Conservation (phyloP, 2,113 vertebrate genomes). For the Cololabis saira region DNA sequence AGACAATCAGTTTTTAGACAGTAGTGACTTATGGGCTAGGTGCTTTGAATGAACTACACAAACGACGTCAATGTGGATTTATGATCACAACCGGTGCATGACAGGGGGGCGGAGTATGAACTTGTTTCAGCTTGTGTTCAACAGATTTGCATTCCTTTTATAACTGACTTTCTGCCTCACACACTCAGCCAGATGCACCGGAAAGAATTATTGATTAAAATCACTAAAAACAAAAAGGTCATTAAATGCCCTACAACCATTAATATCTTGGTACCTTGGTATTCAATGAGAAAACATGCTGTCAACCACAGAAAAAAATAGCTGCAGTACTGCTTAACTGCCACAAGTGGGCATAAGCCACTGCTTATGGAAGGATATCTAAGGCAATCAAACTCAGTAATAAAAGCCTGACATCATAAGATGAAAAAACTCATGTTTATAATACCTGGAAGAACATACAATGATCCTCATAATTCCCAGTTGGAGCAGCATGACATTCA, state of each 20-base stretch:
- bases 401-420: background rate
- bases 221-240: constrained; percentile 28
- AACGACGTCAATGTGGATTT: background rate
- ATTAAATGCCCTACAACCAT: constrained; percentile 22
- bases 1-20: constrained; percentile 18
- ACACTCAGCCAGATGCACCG: background rate
- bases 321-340: constrained; percentile 28
- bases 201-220: constrained; percentile 27
- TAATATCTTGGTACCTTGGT: constrained; percentile 12
- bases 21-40: background rate
- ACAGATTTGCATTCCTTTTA: constrained; percentile 7
- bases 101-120: background rate
- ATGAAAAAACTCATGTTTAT: no score
- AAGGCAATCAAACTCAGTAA: background rate
- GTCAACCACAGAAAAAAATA: constrained; percentile 14
- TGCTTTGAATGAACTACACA: background rate
- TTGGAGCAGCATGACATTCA: background rate
- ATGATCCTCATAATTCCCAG: background rate
- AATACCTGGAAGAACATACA: background rate
- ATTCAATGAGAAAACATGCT: constrained; percentile 2
- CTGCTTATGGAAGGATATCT: constrained; percentile 3
- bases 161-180: constrained; percentile 6
- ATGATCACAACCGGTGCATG: background rate
- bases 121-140: constrained; percentile 19
- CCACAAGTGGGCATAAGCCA: constrained; percentile 61